Evolutionary conservation across 2,888 invertebrate genomes (phyloP).

Genomic region (Spilosoma lubricipeda): DNA sequence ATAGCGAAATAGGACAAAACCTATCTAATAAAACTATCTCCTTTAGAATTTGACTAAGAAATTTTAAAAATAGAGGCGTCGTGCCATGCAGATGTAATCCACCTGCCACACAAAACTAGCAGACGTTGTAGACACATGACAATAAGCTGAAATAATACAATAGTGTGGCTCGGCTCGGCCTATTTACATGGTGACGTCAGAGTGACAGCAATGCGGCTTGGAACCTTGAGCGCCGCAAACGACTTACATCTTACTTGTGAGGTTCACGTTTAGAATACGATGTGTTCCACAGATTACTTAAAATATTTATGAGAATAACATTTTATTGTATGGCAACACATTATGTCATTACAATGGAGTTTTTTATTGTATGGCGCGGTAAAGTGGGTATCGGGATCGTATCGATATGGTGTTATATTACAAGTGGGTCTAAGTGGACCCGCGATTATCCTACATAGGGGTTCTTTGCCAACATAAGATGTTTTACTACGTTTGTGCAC

Average conservation of each 20-base stretch:
- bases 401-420: no score
- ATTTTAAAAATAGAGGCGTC: not conserved
- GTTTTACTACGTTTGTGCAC: not conserved
- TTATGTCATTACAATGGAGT: no score
- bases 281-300: not conserved
- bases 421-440: no score
- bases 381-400: no score
- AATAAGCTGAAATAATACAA: constrained; percentile 12
- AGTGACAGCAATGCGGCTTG: constrained; percentile 36
- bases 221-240: constrained; percentile 10
- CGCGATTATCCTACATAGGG: no score
- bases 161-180: constrained; percentile 24
- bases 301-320: not conserved
- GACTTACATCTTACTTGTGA: constrained; percentile 1
- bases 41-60: not conserved
- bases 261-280: not conserved
- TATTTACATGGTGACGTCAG: constrained; percentile 43
- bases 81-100: not conserved
- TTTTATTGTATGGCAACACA: not conserved
- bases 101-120: not conserved
- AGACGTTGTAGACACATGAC: not conserved
- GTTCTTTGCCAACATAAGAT: no score
- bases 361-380: not conserved
- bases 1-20: no score
- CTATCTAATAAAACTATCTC: not conserved